Evolutionary conservation across 2,113 vertebrate species (phyloP).

Genomic region (Perca flavescens): DNA sequence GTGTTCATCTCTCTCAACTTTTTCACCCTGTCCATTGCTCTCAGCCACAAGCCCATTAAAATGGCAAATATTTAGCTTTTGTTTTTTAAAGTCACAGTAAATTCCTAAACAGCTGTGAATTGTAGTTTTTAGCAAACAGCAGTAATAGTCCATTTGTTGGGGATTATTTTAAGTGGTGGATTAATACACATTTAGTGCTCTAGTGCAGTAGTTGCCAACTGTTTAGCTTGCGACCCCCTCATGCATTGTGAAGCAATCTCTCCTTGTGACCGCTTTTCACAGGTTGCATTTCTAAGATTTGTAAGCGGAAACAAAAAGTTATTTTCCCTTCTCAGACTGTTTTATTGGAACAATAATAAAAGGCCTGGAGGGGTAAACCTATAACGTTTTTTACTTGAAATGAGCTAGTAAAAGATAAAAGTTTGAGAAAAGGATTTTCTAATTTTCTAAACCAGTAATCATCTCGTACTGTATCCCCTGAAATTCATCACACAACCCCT

Average conservation of each 20-base stretch:
- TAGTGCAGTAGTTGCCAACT: not conserved
- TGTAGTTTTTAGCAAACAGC: not conserved
- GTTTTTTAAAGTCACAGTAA: not conserved
- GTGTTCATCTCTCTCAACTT: not conserved
- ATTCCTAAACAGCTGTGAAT: not conserved
- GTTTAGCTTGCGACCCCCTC: not conserved
- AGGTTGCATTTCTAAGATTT: not conserved
- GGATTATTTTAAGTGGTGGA: not conserved
- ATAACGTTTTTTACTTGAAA: not conserved
- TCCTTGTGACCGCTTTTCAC: not conserved
- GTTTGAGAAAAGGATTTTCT: too few relatives aligned
- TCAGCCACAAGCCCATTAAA: not conserved
- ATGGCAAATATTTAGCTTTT: too few relatives aligned
- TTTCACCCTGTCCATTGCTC: not conserved
- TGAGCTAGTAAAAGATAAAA: not conserved
- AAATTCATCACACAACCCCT: not conserved
- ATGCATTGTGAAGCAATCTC: not conserved
- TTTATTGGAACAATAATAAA: not conserved
- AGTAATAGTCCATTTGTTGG: not conserved
- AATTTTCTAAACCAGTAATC: not conserved
- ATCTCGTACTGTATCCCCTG: not conserved
- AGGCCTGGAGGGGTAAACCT: too few relatives aligned
- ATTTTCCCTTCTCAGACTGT: not conserved
- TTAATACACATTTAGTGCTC: not conserved
- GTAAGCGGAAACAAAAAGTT: not conserved